A percentile compares a stretch with the other conserved stretches of the same genome.
Conservation (phyloP, 1,140 invertebrate genomes). For the Tigriopus japonicus region DNA sequence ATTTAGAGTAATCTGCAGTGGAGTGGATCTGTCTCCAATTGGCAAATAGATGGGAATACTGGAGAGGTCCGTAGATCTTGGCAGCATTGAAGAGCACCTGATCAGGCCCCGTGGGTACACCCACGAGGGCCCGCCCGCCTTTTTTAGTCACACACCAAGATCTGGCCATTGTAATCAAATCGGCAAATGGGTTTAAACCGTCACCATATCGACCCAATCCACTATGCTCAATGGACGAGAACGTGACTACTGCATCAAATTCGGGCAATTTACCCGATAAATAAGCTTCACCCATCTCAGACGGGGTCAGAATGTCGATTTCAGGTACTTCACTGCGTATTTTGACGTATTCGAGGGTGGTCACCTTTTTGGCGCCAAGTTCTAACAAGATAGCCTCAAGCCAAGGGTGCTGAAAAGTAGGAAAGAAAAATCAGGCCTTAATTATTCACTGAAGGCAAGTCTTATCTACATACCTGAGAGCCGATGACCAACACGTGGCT, state of each 20-base stretch:
- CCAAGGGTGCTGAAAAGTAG: background rate
- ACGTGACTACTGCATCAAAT: slow-evolving; percentile 1
- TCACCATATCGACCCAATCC: slow-evolving; percentile 12
- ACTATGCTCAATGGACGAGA: slow-evolving; percentile 5
- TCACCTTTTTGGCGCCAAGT: background rate
- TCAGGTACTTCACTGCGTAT: background rate
- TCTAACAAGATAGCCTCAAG: slow-evolving; percentile 2
- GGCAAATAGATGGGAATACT: slow-evolving; percentile 3
- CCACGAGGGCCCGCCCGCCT: slow-evolving; percentile 1
- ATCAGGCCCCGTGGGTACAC: slow-evolving; percentile 1
- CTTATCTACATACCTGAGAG: too few relatives aligned
- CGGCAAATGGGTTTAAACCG: background rate
- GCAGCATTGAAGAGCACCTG: background rate
- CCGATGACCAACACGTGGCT: too few relatives aligned
- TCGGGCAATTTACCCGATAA: background rate
- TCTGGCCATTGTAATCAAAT: slow-evolving; percentile 5
- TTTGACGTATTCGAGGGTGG: slow-evolving; percentile 4
- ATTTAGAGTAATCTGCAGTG: too few relatives aligned
- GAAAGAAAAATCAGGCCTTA: too few relatives aligned
- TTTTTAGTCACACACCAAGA: slow-evolving; percentile 4
- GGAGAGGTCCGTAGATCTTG: background rate
- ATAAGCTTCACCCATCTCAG: background rate
- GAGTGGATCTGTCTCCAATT: background rate
- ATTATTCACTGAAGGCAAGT: too few relatives aligned
- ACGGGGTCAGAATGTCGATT: background rate